Percentiles rank a stretch among this genome's conserved stretches.
Conservation (phyloP, 2,888 invertebrate genomes). For the Brachyopa scutellaris region DNA sequence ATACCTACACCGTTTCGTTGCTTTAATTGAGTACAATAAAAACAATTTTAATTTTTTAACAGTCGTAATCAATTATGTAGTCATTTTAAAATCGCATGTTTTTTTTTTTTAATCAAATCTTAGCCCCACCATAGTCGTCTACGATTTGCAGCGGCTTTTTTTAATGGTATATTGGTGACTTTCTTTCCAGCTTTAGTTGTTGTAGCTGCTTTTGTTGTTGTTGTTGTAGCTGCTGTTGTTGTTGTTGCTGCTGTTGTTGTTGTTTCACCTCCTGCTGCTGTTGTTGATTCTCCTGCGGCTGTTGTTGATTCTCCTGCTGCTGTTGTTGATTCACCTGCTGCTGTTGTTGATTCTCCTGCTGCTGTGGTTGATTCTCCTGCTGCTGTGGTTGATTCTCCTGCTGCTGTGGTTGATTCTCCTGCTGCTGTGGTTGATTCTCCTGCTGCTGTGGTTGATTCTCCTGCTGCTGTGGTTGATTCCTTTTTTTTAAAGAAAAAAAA, state of each 20-base stretch:
- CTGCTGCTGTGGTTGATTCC: not conserved
- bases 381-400: not conserved
- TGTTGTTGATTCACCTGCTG: not conserved
- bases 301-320: slow-evolving; percentile 5
- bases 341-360: not conserved
- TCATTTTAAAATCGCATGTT: too few species aligned
- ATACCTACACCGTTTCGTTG: too few species aligned
- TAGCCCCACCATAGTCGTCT: slow-evolving; percentile 18
- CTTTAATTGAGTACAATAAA: too few species aligned
- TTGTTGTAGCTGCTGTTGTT: not conserved
- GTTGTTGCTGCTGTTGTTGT: too few species aligned
- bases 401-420: not conserved
- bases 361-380: not conserved
- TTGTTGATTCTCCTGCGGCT: slow-evolving; percentile 2
- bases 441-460: not conserved
- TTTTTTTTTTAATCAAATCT: not conserved
- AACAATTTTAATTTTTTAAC: too few species aligned
- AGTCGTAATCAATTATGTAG: too few species aligned
- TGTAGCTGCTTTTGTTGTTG: slow-evolving; percentile 11
- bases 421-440: not conserved
- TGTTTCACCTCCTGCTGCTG: too few species aligned
- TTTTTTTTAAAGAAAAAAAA: too few species aligned
- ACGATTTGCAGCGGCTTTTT: not conserved
- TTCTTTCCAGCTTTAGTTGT: slow-evolving; percentile 35
- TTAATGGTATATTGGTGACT: slow-evolving; percentile 7